Conservation (phyloP, 2,113 vertebrate species). For the Cyphomyrus plagiostoma region DNA sequence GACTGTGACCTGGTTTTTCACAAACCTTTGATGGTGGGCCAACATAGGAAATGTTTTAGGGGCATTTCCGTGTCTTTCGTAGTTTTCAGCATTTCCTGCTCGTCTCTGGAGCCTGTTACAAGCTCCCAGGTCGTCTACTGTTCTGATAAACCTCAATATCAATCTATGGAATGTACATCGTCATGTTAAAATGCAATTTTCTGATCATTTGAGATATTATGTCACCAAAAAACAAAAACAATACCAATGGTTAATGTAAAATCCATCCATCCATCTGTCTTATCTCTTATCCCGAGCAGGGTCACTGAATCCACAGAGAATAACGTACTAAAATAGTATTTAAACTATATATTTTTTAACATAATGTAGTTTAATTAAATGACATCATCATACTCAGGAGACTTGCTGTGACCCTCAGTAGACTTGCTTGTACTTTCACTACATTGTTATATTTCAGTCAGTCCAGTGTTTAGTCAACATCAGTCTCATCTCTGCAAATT, state of each 20-base stretch:
- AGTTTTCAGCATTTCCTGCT: constrained; percentile 6
- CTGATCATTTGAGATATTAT: constrained; percentile 31
- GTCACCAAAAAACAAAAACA: constrained; percentile 28
- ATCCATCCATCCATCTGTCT: constrained; percentile 22
- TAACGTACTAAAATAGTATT: constrained; percentile 20
- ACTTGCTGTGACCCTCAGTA: constrained; percentile 20
- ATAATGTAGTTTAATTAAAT: constrained; percentile 9
- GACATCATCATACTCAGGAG: neutral
- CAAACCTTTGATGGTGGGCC: constrained; percentile 14
- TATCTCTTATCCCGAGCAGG: neutral
- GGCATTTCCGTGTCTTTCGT: constrained; percentile 18
- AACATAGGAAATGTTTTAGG: constrained; percentile 23
- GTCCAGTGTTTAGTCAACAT: neutral
- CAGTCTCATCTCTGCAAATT: constrained; percentile 21
- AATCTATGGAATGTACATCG: constrained; percentile 16
- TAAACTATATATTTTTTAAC: constrained; percentile 12
- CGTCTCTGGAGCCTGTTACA: constrained; percentile 21
- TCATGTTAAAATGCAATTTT: constrained; percentile 29
- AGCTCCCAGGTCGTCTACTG: constrained; percentile 25
- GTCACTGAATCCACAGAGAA: constrained; percentile 12
- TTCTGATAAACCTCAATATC: constrained; percentile 28
- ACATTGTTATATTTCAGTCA: constrained; percentile 16
- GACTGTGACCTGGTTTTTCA: constrained; percentile 4
- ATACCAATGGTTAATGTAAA: constrained; percentile 7
- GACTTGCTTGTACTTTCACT: neutral